Base-by-base conservation (phyloP, 1,140 invertebrate species). In the Drosophila takahashii region DNA sequence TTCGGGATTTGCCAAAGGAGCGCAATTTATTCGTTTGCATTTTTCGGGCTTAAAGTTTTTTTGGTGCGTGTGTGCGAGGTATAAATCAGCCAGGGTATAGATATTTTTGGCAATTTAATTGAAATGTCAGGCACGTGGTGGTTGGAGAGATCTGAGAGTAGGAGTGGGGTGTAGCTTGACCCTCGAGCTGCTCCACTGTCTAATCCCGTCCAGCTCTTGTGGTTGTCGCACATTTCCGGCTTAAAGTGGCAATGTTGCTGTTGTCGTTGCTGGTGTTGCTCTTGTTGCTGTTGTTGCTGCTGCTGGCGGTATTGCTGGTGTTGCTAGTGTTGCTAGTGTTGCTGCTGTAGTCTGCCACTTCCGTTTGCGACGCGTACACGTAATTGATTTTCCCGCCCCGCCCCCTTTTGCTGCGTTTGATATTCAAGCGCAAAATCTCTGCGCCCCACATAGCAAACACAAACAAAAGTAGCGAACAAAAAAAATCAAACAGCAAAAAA, bases 181-280 rank as follows among this genome's bases (percentile, higher is more conserved):
- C 73, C 60, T 48, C 57, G 45, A 70, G 41, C 16, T 44, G 62
- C 50, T 57, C 18, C 42, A 27, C 44, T 50, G 56, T 64, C 75
- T 77, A 77, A 77, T 69, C 73, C 74, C 73, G 56, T 48, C 64
- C 39, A 69, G 64, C 73, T 77, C 75, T 77, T 77, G 73, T 61
- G 73, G 73, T 77, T 77, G 74, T 77, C 73, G 64, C 75, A 77
- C 75, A 77, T 77, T 77, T 77, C 75, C 75, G 75, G 75, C 75
- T 77, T 77, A 77, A 77, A 77, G 75, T 76, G 73, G 62, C 74
- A 52, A 36, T 37, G 61, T 64, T 59, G 59, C 29, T 54, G 57
- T 16, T 36, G 52, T 29, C 29, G 29, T 32, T 32, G 56, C 11
- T 56, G 59, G 36, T 61, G 57, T 22, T 36, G 52, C 29, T 45